Percentiles rank a stretch among this genome's conserved stretches.
phyloP scores from a whole-genome alignment of 2,113 vertebrate species.

The Aldabrachelys gigantea region DNA sequence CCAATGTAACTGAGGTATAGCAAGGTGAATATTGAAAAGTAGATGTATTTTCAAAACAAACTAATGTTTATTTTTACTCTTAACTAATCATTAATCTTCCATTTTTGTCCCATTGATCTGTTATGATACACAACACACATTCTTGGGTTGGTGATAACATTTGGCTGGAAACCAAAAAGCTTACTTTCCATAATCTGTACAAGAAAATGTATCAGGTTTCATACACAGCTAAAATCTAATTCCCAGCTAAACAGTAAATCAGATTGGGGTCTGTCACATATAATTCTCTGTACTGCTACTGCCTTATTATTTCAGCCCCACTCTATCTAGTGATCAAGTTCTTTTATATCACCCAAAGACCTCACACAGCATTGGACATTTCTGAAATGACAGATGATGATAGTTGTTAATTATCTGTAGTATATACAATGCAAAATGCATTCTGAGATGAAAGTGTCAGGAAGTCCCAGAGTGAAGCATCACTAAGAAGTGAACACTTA shows the following conservation, averaged over 20 bases:
- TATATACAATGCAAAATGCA: neutral
- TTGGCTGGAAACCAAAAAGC: neutral
- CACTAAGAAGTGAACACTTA: neutral
- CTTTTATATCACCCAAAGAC: neutral
- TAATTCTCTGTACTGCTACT: neutral
- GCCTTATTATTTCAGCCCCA: neutral
- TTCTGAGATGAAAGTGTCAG: neutral
- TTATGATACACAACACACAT: slow-evolving; percentile 1
- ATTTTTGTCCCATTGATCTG: neutral
- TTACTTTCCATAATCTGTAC: neutral
- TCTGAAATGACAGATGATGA: neutral
- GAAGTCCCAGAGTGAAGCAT: neutral
- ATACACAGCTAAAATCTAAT: neutral
- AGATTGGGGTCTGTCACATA: neutral
- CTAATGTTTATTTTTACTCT: slow-evolving; percentile 1
- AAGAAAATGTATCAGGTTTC: neutral
- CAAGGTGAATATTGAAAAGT: neutral
- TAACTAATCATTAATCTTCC: neutral
- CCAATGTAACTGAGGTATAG: neutral
- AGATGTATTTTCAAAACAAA: slow-evolving; percentile 13
- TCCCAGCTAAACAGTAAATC: neutral
- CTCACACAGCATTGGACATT: neutral
- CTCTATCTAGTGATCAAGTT: neutral
- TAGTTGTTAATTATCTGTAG: neutral
- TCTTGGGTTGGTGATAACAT: neutral